A percentile compares a stretch with the other conserved stretches of the same genome.
Conservation (phyloP, 2,888 invertebrate genomes). For the Drosophila mettleri region DNA sequence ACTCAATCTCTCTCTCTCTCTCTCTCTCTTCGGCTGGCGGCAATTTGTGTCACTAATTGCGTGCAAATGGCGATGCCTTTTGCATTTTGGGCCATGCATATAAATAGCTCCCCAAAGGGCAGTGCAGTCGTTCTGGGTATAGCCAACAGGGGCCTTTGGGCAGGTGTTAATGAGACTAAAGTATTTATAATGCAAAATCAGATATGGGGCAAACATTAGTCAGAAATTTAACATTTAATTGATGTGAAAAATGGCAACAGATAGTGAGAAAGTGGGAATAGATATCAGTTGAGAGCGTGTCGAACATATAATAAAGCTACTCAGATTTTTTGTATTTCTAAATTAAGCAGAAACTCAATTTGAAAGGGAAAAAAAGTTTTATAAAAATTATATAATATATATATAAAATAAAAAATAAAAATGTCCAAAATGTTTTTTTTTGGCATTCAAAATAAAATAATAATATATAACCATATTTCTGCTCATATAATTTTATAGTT, state of each 20-base stretch:
- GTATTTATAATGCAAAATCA: neutral
- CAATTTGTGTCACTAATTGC: slow-evolving; percentile 84
- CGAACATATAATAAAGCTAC: too few relatives aligned
- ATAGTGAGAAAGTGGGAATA: too few relatives aligned
- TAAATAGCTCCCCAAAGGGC: slow-evolving; percentile 55
- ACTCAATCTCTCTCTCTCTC: neutral
- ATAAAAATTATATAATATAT: too few relatives aligned
- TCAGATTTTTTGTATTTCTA: too few relatives aligned
- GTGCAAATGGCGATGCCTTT: slow-evolving; percentile 80
- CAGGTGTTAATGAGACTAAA: neutral
- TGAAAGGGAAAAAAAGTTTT: too few relatives aligned
- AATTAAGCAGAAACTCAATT: too few relatives aligned
- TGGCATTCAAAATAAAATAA: too few relatives aligned
- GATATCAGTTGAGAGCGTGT: too few relatives aligned
- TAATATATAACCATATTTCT: too few relatives aligned
- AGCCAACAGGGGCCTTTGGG: neutral
- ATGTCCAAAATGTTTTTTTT: too few relatives aligned
- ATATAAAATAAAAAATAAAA: too few relatives aligned
- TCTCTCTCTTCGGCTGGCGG: slow-evolving; percentile 24
- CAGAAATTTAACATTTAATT: neutral
- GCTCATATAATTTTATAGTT: too few relatives aligned
- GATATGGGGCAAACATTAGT: neutral
- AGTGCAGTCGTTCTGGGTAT: slow-evolving; percentile 24
- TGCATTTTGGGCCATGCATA: slow-evolving; percentile 75
- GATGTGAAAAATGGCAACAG: neutral